These are phyloP conservation scores for Orycteropus afer DNA, from an alignment of 2,113 vertebrate species.

Conservation along the genomic window DNA sequence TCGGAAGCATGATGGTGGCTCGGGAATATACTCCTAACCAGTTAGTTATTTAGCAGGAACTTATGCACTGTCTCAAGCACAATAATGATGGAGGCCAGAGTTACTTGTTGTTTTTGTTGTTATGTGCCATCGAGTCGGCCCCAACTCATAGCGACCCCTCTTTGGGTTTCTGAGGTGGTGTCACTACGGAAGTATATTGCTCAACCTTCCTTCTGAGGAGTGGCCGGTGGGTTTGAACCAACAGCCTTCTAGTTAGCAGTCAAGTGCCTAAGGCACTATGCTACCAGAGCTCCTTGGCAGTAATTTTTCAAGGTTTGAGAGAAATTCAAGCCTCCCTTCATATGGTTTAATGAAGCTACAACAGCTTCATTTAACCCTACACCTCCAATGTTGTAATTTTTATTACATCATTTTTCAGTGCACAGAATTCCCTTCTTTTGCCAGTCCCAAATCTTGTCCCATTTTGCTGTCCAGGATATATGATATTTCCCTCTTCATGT, in stretches of 20 bases:
- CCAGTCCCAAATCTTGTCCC: not conserved
- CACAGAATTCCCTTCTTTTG: not conserved
- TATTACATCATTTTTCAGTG: not conserved
- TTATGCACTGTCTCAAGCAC: conserved; percentile 15
- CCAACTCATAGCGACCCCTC: too few species aligned
- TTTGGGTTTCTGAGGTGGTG: too few species aligned
- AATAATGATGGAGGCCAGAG: not conserved
- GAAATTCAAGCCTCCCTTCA: conserved; percentile 26
- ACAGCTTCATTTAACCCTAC: not conserved
- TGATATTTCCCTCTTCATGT: not conserved
- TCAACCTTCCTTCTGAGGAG: too few species aligned
- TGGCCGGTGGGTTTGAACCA: too few species aligned
- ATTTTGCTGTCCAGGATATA: not conserved
- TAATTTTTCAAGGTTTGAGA: conserved; percentile 44
- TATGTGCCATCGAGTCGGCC: too few species aligned
- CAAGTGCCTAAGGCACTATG: too few species aligned
- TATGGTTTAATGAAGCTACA: not conserved
- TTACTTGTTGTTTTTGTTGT: too few species aligned
- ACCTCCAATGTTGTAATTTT: not conserved
- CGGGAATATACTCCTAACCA: not conserved
- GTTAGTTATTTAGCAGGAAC: not conserved
- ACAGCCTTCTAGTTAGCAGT: too few species aligned
- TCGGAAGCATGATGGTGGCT: not conserved
- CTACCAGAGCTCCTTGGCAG: too few species aligned
- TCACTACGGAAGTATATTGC: too few species aligned